Percentiles rank a stretch among this genome's conserved stretches.
Evolutionary conservation across 2,797 vertebrate genomes (phyloP).

Genomic region (Rhinichthys osculus): DNA sequence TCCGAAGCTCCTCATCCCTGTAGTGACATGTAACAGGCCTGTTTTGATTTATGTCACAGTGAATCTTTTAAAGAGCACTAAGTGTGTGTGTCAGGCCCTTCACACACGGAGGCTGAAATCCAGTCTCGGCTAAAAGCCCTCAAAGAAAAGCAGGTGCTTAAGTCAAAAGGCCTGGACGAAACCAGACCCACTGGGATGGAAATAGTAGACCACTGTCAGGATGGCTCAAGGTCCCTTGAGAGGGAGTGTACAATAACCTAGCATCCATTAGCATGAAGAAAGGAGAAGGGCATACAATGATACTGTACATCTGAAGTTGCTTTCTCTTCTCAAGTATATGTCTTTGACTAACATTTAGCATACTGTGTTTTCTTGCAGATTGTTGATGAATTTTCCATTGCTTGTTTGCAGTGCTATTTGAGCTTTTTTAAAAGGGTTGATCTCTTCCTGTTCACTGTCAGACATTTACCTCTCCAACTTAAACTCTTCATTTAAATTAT

Average conservation of each 20-base stretch:
- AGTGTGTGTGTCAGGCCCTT: constrained; percentile 44
- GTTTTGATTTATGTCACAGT: constrained; percentile 45
- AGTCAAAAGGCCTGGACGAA: constrained; percentile 58
- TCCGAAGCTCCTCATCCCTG: not conserved
- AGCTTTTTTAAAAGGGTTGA: not conserved
- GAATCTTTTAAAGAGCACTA: constrained; percentile 33
- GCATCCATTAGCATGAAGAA: constrained; percentile 52
- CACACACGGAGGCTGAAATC: constrained; percentile 48
- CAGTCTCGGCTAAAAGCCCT: constrained; percentile 45
- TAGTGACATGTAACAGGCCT: constrained; percentile 12
- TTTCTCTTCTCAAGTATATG: constrained; percentile 21
- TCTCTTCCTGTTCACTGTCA: constrained; percentile 29
- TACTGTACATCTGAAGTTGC: constrained; percentile 2
- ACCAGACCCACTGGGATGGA: constrained; percentile 52
- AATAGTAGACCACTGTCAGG: constrained; percentile 50
- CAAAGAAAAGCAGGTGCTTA: constrained; percentile 50
- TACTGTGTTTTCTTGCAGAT: not conserved
- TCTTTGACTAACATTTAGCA: constrained; percentile 8
- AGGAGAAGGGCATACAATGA: constrained; percentile 21
- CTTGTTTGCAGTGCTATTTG: not conserved
- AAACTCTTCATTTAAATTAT: constrained; percentile 18
- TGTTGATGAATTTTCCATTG: not conserved
- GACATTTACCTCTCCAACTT: constrained; percentile 33
- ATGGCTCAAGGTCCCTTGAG: constrained; percentile 50
- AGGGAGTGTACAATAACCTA: constrained; percentile 46